Evolutionary conservation across 2,888 invertebrate species (phyloP), one percentile per base, ranked within the genome.

Genomic region (Steromphala cineraria): DNA sequence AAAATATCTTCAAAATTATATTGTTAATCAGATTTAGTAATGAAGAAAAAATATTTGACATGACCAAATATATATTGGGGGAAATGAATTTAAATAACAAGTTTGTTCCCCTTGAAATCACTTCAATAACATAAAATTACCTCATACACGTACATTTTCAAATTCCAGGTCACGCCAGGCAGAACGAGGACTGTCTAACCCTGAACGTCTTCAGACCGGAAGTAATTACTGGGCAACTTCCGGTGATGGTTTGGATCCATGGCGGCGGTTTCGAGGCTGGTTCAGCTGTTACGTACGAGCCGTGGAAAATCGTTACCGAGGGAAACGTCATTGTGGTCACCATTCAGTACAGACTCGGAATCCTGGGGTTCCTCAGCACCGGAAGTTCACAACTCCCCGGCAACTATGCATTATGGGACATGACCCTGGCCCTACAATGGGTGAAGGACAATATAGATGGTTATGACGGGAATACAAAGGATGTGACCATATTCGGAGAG

Each of bases 301-400:
- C 81, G n/a, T 77, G 81, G 53, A 80, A 75, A 28, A 28, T 81
- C 36, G 83, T 81, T 28, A 80, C 81, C 5, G 71, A 80, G 28
- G 75, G 78, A 15, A 62, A 76, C 40, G 21, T 83, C 40, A 75
- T 83, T n/a, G 80, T 83, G 13, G 83, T 83, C 31, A 75, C 79
- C 31, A 28, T 79, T 3, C 78, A 80, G 36, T 83, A 83, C 77
- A 74, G 83, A n/a, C 81, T 83, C 28, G 79, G 81, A 7, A 76
- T 75, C 53, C 79, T 83, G 15, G 83, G 83, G 4, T 80, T 83
- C 24, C 79, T 83, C 55, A 81, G 81, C 46, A 75, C 79, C 15
- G 28, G 75, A 36, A 77, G 78, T 56, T 52, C 40, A 40, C 21
- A 74, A 17, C 40, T 74, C 0, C n/a, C n/a, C 21, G 79, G 81